Evolutionary conservation across 2,113 vertebrate species (phyloP).

Genomic region (Austrofundulus limnaeus): DNA sequence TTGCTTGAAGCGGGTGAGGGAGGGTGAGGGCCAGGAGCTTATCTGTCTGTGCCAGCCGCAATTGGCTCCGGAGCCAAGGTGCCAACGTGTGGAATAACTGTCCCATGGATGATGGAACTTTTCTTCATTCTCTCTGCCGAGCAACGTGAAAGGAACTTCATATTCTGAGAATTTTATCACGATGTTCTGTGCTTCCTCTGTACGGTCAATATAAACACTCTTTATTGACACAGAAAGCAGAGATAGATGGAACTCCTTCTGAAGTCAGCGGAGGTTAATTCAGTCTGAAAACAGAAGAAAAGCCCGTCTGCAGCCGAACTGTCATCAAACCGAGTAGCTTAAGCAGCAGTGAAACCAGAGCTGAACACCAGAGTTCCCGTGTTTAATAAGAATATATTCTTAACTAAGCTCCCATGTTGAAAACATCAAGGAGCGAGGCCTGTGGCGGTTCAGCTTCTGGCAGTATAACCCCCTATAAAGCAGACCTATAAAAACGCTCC

Average conservation of each 20-base stretch:
- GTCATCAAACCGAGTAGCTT: constrained; percentile 15
- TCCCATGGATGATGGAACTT: constrained; percentile 50
- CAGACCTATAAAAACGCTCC: constrained; percentile 61
- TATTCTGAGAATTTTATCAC: constrained; percentile 45
- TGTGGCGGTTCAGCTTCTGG: constrained; percentile 60
- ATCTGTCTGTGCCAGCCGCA: constrained; percentile 41
- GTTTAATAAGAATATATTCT: constrained; percentile 34
- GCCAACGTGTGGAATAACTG: constrained; percentile 47
- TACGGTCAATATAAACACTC: constrained; percentile 31
- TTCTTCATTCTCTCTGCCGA: too few species aligned
- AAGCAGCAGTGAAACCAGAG: constrained; percentile 45
- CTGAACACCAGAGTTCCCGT: constrained; percentile 21
- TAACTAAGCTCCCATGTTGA: constrained; percentile 57
- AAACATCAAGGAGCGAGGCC: constrained; percentile 54
- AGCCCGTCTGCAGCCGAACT: neutral
- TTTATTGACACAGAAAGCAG: constrained; percentile 55
- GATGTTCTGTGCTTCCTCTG: constrained; percentile 59
- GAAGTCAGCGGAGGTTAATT: constrained; percentile 7
- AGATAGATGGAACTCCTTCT: constrained; percentile 1
- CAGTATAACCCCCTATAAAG: constrained; percentile 63
- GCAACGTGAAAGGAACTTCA: constrained; percentile 13
- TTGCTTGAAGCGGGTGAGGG: constrained; percentile 41
- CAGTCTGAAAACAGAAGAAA: neutral
- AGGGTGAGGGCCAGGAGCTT: constrained; percentile 40
- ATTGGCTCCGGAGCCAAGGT: constrained; percentile 38